Evolutionary conservation across 2,113 vertebrate species (phyloP), one percentile per base, ranked within the genome.

Genomic region (Tragelaphus buxtoni): DNA sequence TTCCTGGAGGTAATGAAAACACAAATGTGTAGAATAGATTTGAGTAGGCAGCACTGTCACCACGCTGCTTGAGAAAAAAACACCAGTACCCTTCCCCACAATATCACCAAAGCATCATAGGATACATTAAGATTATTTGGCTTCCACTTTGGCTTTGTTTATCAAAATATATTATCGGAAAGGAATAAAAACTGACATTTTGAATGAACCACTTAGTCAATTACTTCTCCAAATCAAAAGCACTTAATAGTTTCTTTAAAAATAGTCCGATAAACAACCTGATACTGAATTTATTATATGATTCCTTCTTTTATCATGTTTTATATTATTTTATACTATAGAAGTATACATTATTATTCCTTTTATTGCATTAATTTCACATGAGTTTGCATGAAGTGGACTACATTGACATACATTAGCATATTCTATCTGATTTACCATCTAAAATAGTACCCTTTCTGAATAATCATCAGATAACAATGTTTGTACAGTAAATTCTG

Each of bases 381-480:
- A 39, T 49, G 47, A 76, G 28, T 65, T 22, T 90, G 5, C 58
- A 47, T 77, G 65, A 45, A 55, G 17, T 60, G 55, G 47, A 51
- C 47, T 61, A 47, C 30, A 20, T 3, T 90, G 30, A 20, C 32
- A 17, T 60, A 63, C 1, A 26, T 84, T 85, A 22, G 22, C 26
- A 26, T 42, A 82, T 74, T 4, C 14, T 65, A 61, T 47, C 80
- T 79, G 39, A 45, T 35, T 65, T 24, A 79, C 35, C 55, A 85
- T 90, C 49, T 91, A 56, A 86, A 95, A 79, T 30, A 86, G 28
- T 63, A 30, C 35, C n/a, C 17, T 13, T 77, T 91, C 11, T 56
- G 39, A 79, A 61, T 79, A 58, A 65, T 60, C 26, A 14, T 61
- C 53, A 83, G 45, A n/a, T 86, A 90, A 90, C 63, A 90, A 60